Evolutionary conservation across 2,797 vertebrate genomes (phyloP), one percentile per base, ranked within the genome.

Genomic region (Meda fulgida): DNA sequence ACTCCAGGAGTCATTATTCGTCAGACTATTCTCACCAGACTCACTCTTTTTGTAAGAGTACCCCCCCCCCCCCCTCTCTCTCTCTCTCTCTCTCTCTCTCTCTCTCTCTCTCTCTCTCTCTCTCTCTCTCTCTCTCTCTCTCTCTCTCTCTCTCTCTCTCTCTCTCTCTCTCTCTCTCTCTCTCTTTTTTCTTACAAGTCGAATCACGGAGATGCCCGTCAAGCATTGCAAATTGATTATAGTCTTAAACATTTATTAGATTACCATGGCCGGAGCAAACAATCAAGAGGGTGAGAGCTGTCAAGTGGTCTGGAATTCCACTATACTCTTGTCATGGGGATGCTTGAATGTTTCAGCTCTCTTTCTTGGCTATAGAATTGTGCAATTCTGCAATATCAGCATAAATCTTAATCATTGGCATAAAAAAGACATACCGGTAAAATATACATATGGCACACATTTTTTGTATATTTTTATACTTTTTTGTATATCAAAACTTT

Each of bases 141-240:
- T 51, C 16, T 84, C 10, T 34, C 0, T 66, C 38, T 40, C 38
- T 40, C 38, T 40, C 38, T 40, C 38, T 40, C 86, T 85, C 38
- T 85, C 85, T 82, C 65, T 84, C 53, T 88, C 78, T 72, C 82
- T 90, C 85, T 88, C 86, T 85, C 9, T 85, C 85, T 82, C 65
- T 84, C 48, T 88, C 78, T 69, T 80, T 88, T 85, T 92, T 92
- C 91, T 92, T 92, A 92, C 87, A 89, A 91, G 88, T 91, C 90
- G 91, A 94, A 94, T 94, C 92, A 88, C 89, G 91, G 92, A 93
- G 94, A 95, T 96, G 94, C 93, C 93, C 91, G 88, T 89, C 75
- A 89, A 92, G 94, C 96, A 94, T 95, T 93, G 91, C 95, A 93
- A 96, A 96, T 95, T 94, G 95, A 96, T 96, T 96, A 95, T 90